Percentiles rank a stretch among this genome's conserved stretches.
Evolutionary conservation across 2,888 invertebrate species (phyloP).

Genomic region (Microdon myrmicae): DNA sequence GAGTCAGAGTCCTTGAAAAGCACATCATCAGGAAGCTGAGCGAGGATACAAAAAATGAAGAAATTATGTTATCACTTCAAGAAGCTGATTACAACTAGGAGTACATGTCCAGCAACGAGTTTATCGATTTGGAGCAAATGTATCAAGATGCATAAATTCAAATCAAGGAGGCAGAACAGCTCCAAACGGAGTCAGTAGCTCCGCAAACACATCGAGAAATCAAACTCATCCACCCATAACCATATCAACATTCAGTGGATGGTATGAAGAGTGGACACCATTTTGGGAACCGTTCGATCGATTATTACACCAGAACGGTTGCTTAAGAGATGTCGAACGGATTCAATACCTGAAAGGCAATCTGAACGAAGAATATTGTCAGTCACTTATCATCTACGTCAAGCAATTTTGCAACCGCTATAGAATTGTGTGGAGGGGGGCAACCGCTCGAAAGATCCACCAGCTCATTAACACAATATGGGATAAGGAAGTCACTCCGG

Average conservation of each 20-base stretch:
- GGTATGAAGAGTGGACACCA: constrained; percentile 2
- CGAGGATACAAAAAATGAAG: constrained; percentile 1
- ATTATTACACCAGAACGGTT: constrained; percentile 1
- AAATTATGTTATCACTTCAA: constrained; percentile 1
- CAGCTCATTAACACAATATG: too few relatives aligned
- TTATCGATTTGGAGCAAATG: not conserved
- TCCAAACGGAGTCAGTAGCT: not conserved
- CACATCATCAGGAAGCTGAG: too few relatives aligned
- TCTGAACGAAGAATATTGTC: constrained; percentile 5
- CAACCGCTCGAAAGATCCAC: too few relatives aligned
- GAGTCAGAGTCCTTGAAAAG: too few relatives aligned
- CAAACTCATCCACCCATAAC: constrained; percentile 9
- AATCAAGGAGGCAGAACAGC: constrained; percentile 4
- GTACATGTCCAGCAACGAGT: too few relatives aligned
- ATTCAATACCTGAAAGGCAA: constrained; percentile 7
- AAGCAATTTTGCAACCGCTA: too few relatives aligned
- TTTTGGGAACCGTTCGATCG: constrained; percentile 6
- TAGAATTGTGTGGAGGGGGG: too few relatives aligned
- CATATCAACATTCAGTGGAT: constrained; percentile 1
- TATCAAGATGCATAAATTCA: constrained; percentile 5
- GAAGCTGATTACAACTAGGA: not conserved
- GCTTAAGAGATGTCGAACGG: not conserved
- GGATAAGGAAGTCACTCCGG: too few relatives aligned
- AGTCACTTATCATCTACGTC: too few relatives aligned
- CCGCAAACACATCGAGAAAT: constrained; percentile 3